phyloP scores from a whole-genome alignment of 2,113 vertebrate species.

The Calypte anna region DNA sequence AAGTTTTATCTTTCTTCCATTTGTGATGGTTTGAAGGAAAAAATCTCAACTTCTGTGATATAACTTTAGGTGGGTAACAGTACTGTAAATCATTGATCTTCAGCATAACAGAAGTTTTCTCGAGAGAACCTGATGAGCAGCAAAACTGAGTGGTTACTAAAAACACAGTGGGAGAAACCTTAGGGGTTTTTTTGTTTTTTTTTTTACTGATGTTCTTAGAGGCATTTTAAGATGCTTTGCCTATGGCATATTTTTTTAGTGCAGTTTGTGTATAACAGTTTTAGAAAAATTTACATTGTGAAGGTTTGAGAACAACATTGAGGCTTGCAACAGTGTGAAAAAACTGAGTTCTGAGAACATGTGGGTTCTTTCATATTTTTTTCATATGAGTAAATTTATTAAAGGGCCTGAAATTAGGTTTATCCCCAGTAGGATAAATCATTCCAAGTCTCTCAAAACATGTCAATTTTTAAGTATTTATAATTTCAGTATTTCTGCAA shows the following conservation, averaged over 20 bases:
- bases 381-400: not conserved
- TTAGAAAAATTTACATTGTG: not conserved
- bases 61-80: not conserved
- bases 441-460: not conserved
- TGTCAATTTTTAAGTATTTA: not conserved
- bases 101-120: not conserved
- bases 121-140: not conserved
- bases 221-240: not conserved
- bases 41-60: not conserved
- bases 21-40: not conserved
- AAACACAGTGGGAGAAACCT: not conserved
- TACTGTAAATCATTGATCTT: not conserved
- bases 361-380: not conserved
- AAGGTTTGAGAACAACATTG: not conserved
- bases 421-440: not conserved
- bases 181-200: accelerated
- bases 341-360: not conserved
- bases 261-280: not conserved
- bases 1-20: not conserved
- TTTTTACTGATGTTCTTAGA: not conserved
- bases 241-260: not conserved
- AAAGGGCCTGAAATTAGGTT: not conserved
- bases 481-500: not conserved
- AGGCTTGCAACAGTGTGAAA: not conserved
- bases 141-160: not conserved